These are phyloP conservation scores for Lithobates pipiens DNA, from an alignment of 2,797 vertebrate genomes.

Conservation along the genomic window DNA sequence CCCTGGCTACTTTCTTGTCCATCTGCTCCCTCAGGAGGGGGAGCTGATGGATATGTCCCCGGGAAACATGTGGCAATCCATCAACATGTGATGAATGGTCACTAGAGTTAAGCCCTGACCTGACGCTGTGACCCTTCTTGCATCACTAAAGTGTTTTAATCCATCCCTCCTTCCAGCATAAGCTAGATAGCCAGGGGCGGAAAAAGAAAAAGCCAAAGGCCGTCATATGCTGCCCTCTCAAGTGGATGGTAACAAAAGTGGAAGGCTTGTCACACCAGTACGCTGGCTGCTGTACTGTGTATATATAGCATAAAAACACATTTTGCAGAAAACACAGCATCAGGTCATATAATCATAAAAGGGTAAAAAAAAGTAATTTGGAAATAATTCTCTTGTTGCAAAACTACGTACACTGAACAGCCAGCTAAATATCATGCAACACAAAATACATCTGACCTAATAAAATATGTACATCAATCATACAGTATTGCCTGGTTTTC, in stretches of 20 bases:
- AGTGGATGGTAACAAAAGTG: conserved; percentile 37
- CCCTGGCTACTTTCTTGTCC: conserved; percentile 71
- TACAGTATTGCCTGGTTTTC: no score
- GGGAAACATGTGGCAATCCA: conserved; percentile 80
- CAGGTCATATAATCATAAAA: no score
- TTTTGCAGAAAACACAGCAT: no score
- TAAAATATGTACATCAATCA: no score
- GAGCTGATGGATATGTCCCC: conserved; percentile 76
- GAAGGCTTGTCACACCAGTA: conserved; percentile 28
- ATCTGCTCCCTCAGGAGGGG: conserved; percentile 75
- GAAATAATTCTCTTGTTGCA: no score
- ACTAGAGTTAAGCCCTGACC: conserved; percentile 81
- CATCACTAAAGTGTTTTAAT: conserved; percentile 66
- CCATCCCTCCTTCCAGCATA: conserved; percentile 41
- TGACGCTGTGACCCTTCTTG: conserved; percentile 72
- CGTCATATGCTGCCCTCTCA: conserved; percentile 32
- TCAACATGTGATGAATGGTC: conserved; percentile 84
- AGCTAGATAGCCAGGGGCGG: conserved; percentile 39
- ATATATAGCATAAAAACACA: no score
- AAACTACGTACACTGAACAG: no score
- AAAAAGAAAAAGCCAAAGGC: conserved; percentile 25
- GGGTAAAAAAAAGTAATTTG: no score
- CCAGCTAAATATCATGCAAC: no score
- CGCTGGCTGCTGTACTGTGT: neutral
- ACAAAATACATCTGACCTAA: no score